Base-by-base conservation (phyloP, 2,797 vertebrate species). In the Austrolebias charrua region DNA sequence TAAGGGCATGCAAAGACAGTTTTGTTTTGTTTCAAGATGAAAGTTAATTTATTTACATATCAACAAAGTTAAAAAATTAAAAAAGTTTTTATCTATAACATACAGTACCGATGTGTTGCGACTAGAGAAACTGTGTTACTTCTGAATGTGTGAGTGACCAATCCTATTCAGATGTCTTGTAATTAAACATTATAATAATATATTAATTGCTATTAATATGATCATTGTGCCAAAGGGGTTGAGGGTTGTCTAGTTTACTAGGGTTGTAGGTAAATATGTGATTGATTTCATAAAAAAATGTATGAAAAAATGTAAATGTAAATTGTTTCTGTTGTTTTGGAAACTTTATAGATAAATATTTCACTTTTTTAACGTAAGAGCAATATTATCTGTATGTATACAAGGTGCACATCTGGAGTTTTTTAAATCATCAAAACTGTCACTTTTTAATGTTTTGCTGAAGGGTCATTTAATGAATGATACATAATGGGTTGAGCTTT, bases 211-310 rank as follows among this genome's bases (percentile, higher is more conserved):
- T 86, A 87, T 85, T 49, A 82, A 80, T 83, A 89, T 87, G 70
- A 88, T 80, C 87, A 85, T 87, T 89, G 92, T 93, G 90, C 92
- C 91, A 93, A 93, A 92, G 80, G 83, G 86, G 82, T 24, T 74
- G 43, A 52, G 76, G 79, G 54, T 78, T 81, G 73, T 79, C 53
- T 83, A 79, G 70, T 68, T 84, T 80, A 76, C 46, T 82, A 80
- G 43, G 78, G 63, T 82, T 63, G 85, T 85, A 82, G 84, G 75
- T 80, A 70, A 77, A 68, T 83, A 68, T 40, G 71, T 88, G 85
- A 76, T 90, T 93, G 90, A 77, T 71, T 86, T 84, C 49, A 65
- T n/a, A 63, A 76, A 78, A 80, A 74, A 73, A 49, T 54, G 48
- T 68, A 75, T 81, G 75, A 78, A 72, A 80, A 85, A 71, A 76